Base-by-base conservation (phyloP, 2,113 vertebrate species). In the Ctenomys sociabilis region DNA sequence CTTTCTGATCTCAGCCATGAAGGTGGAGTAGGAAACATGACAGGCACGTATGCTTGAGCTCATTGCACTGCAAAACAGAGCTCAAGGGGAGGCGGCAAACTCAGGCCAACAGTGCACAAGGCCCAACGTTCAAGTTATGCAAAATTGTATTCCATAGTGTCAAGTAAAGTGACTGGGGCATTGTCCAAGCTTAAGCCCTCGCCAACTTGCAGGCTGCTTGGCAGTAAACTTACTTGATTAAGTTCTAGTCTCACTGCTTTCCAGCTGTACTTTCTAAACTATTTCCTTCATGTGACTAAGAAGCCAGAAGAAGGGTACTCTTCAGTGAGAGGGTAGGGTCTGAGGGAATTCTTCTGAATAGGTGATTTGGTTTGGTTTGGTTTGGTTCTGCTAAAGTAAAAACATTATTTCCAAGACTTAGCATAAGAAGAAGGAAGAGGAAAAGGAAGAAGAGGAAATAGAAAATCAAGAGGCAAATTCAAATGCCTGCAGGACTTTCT, bases 141-240 rank as follows among this genome's bases (percentile, higher is more conserved):
- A 96, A 95, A 96, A 96, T 92, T 95, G 77, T 94, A 96, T 92
- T 97, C 90, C 72, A 49, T 30, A 66, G 87, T 92, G 96, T 88
- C 95, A 96, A 97, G 91, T 70, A 43, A 97, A 97, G 87, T 72
- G 80, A 93, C 61, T 87, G 54, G 57, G 52, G 77, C 64, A 88
- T 84, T 52, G 70, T 81, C 90, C 97, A 95, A 77, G 77, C 91
- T 94, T 75, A 90, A 28, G 63, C 92, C 90, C 63, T 40, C 64
- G 87, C 84, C 57, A 87, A 82, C 85, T 77, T 95, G 90, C 45
- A 92, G 54, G 70, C 87, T 82, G 57, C 70, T 85, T 59, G 59
- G 82, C 72, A 90, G 40, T 49, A 93, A 94, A 91, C 26, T 73
- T 68, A 45, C 52, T 96, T 94, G 63, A 90, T 96, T 93, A 66